Evolutionary conservation across 2,113 vertebrate genomes (phyloP), one percentile per base, ranked within the genome.

Genomic region (Charina bottae): DNA sequence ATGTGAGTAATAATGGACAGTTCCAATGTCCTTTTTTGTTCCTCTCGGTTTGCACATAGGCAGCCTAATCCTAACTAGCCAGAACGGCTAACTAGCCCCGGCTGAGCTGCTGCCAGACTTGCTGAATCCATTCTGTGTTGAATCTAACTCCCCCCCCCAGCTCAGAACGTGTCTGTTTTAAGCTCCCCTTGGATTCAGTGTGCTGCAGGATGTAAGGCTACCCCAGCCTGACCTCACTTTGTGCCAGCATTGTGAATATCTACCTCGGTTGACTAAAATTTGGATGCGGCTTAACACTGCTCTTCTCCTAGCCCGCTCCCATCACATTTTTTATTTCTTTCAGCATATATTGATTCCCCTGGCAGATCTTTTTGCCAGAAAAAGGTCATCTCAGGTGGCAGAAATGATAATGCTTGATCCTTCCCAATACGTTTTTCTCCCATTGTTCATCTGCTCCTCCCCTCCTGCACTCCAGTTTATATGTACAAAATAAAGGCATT

Each of bases 1-100:
- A 97, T 98, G 98, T 98, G 95, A 64, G 91, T 92, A 62, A 84
- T 59, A 33, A 53, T 6, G 21, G 85, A 84, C 3, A 60, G 13
- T 7, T 89, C 19, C 15, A n/a, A 3, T n/a, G 26, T 83, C 6
- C 10, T 59, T 33, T 49, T 83, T n/a, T 37, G 12, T 24, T 33
- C 21, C 13, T 59, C 56, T n/a, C 58, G 42, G 11, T 10, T 15
- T 33, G n/a, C 24, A 26, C 42, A 53, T n/a, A 33, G 28, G 28
- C 64, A 64, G 28, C 12, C 2, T 78, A 42, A 78, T 21, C 17
- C 33, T 8, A 19, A 78, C 68, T 78, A 37, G 68, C 68, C 33
- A 78, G 33, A 72, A 72, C 33, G n/a, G 62, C 3, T 0, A 3
- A n/a, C n/a, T n/a, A 37, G 33, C 46, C 46, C 46, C 46, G n/a